Evolutionary conservation across 1,140 invertebrate species (phyloP).

Genomic region (Sitobion miscanthi): DNA sequence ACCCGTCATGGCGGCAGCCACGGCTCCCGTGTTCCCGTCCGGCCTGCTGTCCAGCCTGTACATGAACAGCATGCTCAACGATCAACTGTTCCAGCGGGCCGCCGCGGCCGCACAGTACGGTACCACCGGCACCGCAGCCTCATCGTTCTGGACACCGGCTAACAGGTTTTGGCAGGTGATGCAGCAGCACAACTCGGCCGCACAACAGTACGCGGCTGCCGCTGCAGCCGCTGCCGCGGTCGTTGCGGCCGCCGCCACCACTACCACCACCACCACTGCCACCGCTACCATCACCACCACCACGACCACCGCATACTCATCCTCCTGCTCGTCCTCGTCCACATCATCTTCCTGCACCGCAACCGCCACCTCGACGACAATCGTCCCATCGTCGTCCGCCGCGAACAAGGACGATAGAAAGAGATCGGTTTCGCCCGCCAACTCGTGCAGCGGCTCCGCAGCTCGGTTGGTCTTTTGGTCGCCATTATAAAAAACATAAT

Average conservation of each 20-base stretch:
- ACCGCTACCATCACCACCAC: neutral
- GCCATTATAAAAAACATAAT: neutral
- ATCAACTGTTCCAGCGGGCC: constrained; percentile 50
- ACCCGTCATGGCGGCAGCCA: constrained; percentile 49
- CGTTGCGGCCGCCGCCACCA: neutral
- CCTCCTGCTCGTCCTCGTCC: neutral
- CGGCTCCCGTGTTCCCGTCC: constrained; percentile 28
- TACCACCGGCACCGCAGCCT: neutral
- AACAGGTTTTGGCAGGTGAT: constrained; percentile 54
- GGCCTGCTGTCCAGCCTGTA: constrained; percentile 70
- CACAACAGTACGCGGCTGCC: constrained; percentile 44
- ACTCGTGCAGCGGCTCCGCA: neutral
- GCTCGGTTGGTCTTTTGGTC: constrained; percentile 37
- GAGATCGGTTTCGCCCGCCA: constrained; percentile 23
- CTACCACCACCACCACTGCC: neutral
- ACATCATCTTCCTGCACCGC: neutral
- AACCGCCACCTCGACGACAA: neutral
- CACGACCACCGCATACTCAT: neutral
- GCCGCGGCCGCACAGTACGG: constrained; percentile 36
- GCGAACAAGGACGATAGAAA: neutral
- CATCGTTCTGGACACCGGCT: constrained; percentile 45
- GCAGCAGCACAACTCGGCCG: constrained; percentile 50
- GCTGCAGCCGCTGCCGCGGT: neutral
- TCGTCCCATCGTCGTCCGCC: neutral
- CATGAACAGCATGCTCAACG: constrained; percentile 65